Base-by-base conservation (phyloP, 2,888 invertebrate species). In the Iphiclides podalirius region DNA sequence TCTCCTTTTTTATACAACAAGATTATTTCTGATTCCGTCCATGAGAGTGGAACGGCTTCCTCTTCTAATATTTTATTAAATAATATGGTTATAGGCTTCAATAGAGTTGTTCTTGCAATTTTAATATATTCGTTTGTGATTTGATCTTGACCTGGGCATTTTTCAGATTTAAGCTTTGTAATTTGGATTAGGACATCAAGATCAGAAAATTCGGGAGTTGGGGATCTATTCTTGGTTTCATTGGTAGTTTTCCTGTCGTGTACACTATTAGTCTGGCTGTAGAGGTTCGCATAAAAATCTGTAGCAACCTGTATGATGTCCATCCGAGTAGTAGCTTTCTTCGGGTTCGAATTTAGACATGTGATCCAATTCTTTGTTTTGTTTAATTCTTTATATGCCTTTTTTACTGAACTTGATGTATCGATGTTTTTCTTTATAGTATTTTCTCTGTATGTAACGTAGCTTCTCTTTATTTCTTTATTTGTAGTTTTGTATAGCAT, bases 1-100 rank as follows among this genome's bases (percentile, higher is more conserved):
- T 61, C 52, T 1, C 58, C 59, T 51, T 61, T 61, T 52, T 59
- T 61, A 34, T 59, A 59, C 0, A 59, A 38, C 33, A 61, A 20
- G 2, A 57, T 52, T 6, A 61, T 59, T 39, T 58, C 54, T 0
- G 61, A 61, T 44, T 48, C 49, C 0, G 41, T 52, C 56, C 60
- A 60, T 38, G 8, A 9, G 0, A 26, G 17, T 28, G 57, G 58
- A 1, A 57, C 52, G 11, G 6, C 14, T 58, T 53, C 51, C 49
- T 48, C 46, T 6, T 46, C 44, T 11, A 57, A 28, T 31, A 58
- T 55, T 42, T 55, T 54, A 34, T 58, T 59, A n/a, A 39, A 59
- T 38, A 59, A 36, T 1, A 52, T 16, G 2, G 55, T 57, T 7
- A 59, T 41, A 17, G 52, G 52, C 7, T 35, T 35, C 6, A 54